A percentile compares a stretch with the other conserved stretches of the same genome.
Conservation (phyloP, 2,797 vertebrate species). For the Clarias fuscus region DNA sequence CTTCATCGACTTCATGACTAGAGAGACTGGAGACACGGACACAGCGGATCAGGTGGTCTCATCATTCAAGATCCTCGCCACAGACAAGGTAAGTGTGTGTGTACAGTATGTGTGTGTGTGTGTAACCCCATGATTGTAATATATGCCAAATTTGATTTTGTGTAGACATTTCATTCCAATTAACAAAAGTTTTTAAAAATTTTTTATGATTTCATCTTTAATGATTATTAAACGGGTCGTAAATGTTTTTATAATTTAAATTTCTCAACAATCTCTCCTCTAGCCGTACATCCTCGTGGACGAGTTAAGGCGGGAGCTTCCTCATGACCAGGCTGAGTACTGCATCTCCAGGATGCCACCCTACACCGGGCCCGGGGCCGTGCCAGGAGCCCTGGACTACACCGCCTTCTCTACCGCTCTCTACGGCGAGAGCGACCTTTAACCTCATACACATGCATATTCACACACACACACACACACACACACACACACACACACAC, state of each 20-base stretch:
- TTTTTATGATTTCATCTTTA: too few species aligned
- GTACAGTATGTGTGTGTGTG: neutral
- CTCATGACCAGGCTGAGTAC: constrained; percentile 95
- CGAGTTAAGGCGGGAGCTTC: constrained; percentile 91
- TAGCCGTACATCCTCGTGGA: constrained; percentile 96
- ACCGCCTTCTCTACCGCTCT: constrained; percentile 98
- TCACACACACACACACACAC: neutral
- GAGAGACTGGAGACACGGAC: constrained; percentile 94
- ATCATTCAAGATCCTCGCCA: constrained; percentile 95
- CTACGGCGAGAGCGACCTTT: constrained; percentile 99
- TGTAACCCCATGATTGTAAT: neutral
- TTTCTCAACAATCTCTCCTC: constrained; percentile 13
- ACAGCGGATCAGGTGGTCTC: constrained; percentile 95
- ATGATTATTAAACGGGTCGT: too few species aligned
- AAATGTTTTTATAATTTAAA: neutral
- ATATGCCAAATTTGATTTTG: too few species aligned
- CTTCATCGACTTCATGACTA: constrained; percentile 98
- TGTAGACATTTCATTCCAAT: too few species aligned
- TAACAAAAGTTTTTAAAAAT: too few species aligned
- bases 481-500: neutral
- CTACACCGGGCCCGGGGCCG: constrained; percentile 79
- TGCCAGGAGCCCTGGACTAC: constrained; percentile 94
- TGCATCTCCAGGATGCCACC: constrained; percentile 96
- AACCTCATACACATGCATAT: constrained; percentile 48
- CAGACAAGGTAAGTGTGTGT: constrained; percentile 84